phyloP scores from a whole-genome alignment of 2,888 invertebrate genomes.

The Caenorhabditis becei region DNA sequence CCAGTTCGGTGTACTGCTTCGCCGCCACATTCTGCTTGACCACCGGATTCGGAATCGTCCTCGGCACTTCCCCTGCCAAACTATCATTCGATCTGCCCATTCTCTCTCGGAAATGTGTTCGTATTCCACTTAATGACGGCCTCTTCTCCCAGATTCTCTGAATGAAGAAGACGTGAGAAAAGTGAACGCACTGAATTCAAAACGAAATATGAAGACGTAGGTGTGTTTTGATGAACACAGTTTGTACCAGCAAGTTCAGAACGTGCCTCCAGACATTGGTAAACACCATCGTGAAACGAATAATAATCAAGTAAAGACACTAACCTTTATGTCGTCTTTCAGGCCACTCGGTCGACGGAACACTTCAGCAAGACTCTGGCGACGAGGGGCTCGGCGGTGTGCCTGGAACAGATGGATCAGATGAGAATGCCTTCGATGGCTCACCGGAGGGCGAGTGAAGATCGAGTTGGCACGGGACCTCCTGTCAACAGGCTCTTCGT shows the following conservation, averaged over 20 bases:
- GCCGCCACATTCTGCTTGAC: neutral
- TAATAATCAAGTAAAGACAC: neutral
- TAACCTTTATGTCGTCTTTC: slow-evolving; percentile 51
- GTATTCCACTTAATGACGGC: slow-evolving; percentile 31
- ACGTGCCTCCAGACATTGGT: neutral
- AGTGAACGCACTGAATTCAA: too few relatives aligned
- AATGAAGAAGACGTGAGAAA: neutral
- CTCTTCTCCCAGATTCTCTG: slow-evolving; percentile 48
- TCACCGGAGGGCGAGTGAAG: slow-evolving; percentile 14
- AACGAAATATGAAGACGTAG: neutral
- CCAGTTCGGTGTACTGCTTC: neutral
- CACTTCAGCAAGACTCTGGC: slow-evolving; percentile 45
- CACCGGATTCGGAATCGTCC: neutral
- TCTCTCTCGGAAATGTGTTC: slow-evolving; percentile 5
- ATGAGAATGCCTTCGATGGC: neutral
- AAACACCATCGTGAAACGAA: neutral
- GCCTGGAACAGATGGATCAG: slow-evolving; percentile 7
- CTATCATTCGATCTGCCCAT: slow-evolving; percentile 19
- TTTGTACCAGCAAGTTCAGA: neutral
- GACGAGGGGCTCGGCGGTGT: slow-evolving; percentile 13
- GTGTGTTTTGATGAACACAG: slow-evolving; percentile 6
- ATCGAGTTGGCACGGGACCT: slow-evolving; percentile 21
- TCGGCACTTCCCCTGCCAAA: neutral
- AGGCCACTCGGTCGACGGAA: slow-evolving; percentile 27
- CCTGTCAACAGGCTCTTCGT: neutral